These are phyloP conservation scores for Protomyctophum bolini DNA, from an alignment of 2,113 vertebrate genomes.

Conservation along the genomic window DNA sequence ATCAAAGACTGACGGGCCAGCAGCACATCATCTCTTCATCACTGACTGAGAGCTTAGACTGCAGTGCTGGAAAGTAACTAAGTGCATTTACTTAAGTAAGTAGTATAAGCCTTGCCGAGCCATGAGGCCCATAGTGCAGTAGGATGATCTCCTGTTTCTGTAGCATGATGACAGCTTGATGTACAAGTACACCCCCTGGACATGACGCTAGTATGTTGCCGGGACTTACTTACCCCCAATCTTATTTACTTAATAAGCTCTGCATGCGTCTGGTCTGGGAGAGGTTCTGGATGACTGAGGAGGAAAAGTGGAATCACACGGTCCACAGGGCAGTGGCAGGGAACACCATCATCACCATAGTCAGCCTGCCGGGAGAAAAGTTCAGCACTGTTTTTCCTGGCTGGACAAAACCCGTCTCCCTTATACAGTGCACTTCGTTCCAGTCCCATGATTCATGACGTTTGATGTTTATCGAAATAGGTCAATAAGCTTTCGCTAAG, in stretches of 20 bases:
- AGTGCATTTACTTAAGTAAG: no score
- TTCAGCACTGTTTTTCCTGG: slow-evolving; percentile 64
- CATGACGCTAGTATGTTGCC: no score
- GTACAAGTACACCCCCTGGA: no score
- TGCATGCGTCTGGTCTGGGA: slow-evolving; percentile 29
- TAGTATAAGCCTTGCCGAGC: no score
- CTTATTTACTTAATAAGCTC: no score
- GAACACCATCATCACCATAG: slow-evolving; percentile 33
- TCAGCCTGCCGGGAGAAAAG: slow-evolving; percentile 28
- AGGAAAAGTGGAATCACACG: not conserved
- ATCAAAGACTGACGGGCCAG: not conserved
- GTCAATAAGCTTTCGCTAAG: not conserved
- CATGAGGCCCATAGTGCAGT: no score
- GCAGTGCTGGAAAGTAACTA: no score
- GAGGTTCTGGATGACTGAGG: slow-evolving; percentile 35
- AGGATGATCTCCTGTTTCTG: no score
- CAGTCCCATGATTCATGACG: slow-evolving; percentile 44
- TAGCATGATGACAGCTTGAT: no score
- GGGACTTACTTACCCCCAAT: no score
- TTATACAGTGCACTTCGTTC: slow-evolving; percentile 26
- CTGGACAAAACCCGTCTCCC: slow-evolving; percentile 31
- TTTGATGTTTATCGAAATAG: slow-evolving; percentile 37
- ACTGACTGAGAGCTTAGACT: not conserved
- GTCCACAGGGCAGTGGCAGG: slow-evolving; percentile 41
- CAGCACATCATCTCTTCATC: slow-evolving; percentile 5